Percentiles rank a stretch among this genome's conserved stretches.
phyloP scores from a whole-genome alignment of 2,888 invertebrate genomes.

The Drosophila hawaiiensis region DNA sequence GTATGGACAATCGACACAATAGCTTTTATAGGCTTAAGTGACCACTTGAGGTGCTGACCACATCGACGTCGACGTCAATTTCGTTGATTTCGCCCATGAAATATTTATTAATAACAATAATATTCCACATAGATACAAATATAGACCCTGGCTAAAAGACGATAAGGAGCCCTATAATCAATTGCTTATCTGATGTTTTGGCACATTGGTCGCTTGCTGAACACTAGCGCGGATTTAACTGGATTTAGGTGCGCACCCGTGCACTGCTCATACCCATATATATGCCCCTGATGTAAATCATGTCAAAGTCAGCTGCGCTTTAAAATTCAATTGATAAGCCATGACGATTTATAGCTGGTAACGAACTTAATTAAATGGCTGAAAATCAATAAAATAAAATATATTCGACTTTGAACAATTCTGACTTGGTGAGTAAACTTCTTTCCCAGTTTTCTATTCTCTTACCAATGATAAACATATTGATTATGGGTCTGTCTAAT shows the following conservation, averaged over 20 bases:
- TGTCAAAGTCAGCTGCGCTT: conserved; percentile 38
- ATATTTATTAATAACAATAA: conserved; percentile 41
- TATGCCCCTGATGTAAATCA: conserved; percentile 39
- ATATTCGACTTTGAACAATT: conserved; percentile 24
- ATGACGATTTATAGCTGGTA: conserved; percentile 40
- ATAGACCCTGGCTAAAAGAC: conserved; percentile 27
- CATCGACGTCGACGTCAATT: conserved; percentile 19
- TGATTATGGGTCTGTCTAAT: background rate
- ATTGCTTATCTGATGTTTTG: conserved; percentile 40
- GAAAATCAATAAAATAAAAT: conserved; percentile 26
- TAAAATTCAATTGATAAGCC: conserved; percentile 38
- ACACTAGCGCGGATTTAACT: conserved; percentile 33
- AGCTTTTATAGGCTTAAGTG: conserved; percentile 59
- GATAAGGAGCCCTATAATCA: conserved; percentile 54
- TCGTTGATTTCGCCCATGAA: conserved; percentile 24
- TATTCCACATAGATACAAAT: conserved; percentile 23
- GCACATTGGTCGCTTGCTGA: conserved; percentile 3
- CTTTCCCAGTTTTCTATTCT: background rate
- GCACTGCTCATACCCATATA: background rate
- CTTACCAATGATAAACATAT: background rate
- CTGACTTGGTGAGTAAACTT: conserved; percentile 29
- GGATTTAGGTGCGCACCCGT: conserved; percentile 28
- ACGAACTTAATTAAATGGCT: conserved; percentile 37
- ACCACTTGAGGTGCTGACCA: conserved; percentile 35
- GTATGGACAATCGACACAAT: conserved; percentile 22